Percentiles rank a stretch among this genome's conserved stretches.
These are phyloP conservation scores for Callocephalon fimbriatum DNA, from an alignment of 2,113 vertebrate genomes.

Conservation along the genomic window DNA sequence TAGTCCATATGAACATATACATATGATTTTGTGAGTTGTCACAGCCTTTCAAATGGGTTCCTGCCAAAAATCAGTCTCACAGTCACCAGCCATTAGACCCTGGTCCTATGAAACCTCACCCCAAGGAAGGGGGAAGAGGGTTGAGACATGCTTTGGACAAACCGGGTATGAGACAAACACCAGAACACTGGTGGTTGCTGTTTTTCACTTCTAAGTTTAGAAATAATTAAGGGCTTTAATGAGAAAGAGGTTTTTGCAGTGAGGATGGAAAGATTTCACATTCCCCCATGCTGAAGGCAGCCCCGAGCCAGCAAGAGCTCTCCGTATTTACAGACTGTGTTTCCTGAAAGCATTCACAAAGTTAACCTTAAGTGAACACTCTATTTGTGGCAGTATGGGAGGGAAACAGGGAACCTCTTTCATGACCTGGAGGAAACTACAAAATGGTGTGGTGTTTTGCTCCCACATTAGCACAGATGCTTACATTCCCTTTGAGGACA, in stretches of 20 bases:
- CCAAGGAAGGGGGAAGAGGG: neutral
- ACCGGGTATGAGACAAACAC: neutral
- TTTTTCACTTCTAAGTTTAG: slow-evolving; percentile 23
- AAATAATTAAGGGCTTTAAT: neutral
- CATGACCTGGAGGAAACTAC: neutral
- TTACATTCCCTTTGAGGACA: neutral
- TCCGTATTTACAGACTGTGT: neutral
- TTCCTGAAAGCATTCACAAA: neutral
- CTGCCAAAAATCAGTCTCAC: neutral
- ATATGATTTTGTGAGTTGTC: neutral
- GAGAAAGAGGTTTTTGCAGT: neutral
- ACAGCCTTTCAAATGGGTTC: neutral
- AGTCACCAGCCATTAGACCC: no score
- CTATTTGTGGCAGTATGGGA: neutral
- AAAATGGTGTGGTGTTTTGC: neutral
- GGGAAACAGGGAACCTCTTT: slow-evolving; percentile 22
- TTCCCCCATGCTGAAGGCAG: neutral
- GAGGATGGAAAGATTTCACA: neutral
- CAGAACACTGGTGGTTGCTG: neutral
- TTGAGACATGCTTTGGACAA: neutral
- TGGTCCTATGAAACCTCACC: neutral
- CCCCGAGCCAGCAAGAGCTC: neutral
- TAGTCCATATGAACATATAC: neutral
- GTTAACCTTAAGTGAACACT: neutral
- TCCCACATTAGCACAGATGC: neutral